Evolutionary conservation across 2,113 vertebrate genomes (phyloP), one percentile per base, ranked within the genome.

Genomic region (Cygnus buccinator): DNA sequence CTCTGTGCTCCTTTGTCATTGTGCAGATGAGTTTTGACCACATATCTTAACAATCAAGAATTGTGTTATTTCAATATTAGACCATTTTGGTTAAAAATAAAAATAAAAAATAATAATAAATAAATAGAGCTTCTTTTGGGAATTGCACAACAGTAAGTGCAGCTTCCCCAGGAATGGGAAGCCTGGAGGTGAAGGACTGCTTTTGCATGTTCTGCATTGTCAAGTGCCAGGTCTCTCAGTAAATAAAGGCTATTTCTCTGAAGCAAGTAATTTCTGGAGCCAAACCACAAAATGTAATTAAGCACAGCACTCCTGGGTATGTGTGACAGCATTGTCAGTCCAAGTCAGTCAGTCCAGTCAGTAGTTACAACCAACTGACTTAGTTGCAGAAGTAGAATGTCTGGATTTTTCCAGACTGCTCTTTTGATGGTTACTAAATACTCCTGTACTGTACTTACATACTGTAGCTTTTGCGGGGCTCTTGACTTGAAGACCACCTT

Each of bases 91-190:
- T 5, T 12, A 41, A 58, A 21, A 39, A 39, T 39, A 39, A 39
- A 35, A 6, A 9, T 5, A 61, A 9, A 46, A 52, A 52, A 48
- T 41, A 13, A 44, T 11, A 39, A 57, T 21, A 37, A 5, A 9
- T 9, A 61, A 8, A 37, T 13, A 52, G 23, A 50, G 37, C 13
- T 3, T 50, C 16, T 3, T 5, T 41, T 71, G 41, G 28, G 29
- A 84, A 11, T 52, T 2, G 0, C 39, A n/a, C 1, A 0, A 18
- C 31, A 54, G 23, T 43, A 26, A 81, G 20, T 16, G 46, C 68
- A 41, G 18, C 3, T 84, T 72, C 10, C 6, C 22, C 19, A 67
- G n/a, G 37, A 61, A 48, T 15, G 37, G 8, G 11, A 75, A 76
- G 8, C 12, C 11, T 28, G 52, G 13, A 63, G 4, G 10, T 41